Evolutionary conservation across 2,797 vertebrate species (phyloP), one percentile per base, ranked within the genome.

Genomic region (Leptoclinus maculatus): DNA sequence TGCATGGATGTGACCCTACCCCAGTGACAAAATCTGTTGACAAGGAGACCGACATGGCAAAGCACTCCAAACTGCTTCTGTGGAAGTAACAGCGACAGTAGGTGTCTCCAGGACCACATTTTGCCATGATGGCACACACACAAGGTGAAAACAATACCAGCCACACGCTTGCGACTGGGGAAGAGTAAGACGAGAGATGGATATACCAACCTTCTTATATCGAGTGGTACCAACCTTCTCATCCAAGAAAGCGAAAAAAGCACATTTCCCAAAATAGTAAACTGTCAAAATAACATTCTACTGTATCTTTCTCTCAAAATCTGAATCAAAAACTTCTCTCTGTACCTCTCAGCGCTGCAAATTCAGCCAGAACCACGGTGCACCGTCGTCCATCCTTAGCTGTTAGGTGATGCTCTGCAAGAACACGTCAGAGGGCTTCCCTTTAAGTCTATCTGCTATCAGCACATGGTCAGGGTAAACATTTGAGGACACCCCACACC

Each of bases 381-480:
- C 45, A 47, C 29, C 29, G 16, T 12, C 23, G 2, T 47, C 56
- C 39, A 60, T 51, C 41, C 51, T 49, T 2, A 43, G 34, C 74
- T 16, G 4, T 32, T 9, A 3, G 54, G 49, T 58, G 69, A 63
- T 27, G 66, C 76, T 54, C 70, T 34, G 66, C 32, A 21, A 7
- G 2, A 57, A 56, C 41, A 75, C 79, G 75, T 88, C 90, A 89
- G 49, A 76, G 39, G 82, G 41, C 41, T 83, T 90, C 71, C 74
- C 80, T 74, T 80, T 71, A 74, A 74, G 69, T 81, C 79, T 92
- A 93, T 94, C 93, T 88, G 77, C 32, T 29, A 74, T 83, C 84
- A 25, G 83, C 92, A 93, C 92, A 93, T 67, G 88, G 82, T 66
- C 69, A 72, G 77, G 77, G 87, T 79, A 77, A 93, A 93, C 90